Percentiles rank a stretch among this genome's conserved stretches.
Evolutionary conservation across 2,113 vertebrate genomes (phyloP).

Genomic region (Phyllostomus hastatus): DNA sequence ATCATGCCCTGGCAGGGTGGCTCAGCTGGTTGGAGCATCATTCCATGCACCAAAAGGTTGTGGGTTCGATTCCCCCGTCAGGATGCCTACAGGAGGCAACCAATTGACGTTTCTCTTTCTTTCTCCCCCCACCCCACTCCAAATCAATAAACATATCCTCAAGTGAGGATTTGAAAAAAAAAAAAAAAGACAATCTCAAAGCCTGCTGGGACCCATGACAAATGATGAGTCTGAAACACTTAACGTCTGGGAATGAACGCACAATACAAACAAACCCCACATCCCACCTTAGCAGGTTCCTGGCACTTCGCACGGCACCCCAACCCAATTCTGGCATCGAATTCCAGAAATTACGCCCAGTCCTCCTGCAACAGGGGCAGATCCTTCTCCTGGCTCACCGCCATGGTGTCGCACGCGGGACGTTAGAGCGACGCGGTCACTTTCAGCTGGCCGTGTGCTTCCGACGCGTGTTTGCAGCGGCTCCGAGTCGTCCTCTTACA

Average conservation of each 20-base stretch:
- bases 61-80: too few relatives aligned
- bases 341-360: background rate
- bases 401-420: background rate
- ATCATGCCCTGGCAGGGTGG: too few relatives aligned
- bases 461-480: background rate
- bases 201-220: background rate
- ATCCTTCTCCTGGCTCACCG: background rate
- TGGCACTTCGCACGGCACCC: background rate
- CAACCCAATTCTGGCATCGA: background rate
- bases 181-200: background rate
- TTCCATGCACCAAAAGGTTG: too few relatives aligned
- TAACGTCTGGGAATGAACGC: background rate
- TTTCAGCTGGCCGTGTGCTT: background rate
- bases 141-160: too few relatives aligned
- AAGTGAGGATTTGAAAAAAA: too few relatives aligned
- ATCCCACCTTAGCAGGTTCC: background rate
- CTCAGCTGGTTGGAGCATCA: too few relatives aligned
- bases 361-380: rapidly evolving
- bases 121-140: too few relatives aligned
- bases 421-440: background rate
- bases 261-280: background rate
- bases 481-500: background rate
- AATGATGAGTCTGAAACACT: background rate
- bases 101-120: too few relatives aligned
- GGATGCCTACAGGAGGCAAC: too few relatives aligned